Evolutionary conservation across 2,888 invertebrate genomes (phyloP).

Genomic region (Drosophila limbata): DNA sequence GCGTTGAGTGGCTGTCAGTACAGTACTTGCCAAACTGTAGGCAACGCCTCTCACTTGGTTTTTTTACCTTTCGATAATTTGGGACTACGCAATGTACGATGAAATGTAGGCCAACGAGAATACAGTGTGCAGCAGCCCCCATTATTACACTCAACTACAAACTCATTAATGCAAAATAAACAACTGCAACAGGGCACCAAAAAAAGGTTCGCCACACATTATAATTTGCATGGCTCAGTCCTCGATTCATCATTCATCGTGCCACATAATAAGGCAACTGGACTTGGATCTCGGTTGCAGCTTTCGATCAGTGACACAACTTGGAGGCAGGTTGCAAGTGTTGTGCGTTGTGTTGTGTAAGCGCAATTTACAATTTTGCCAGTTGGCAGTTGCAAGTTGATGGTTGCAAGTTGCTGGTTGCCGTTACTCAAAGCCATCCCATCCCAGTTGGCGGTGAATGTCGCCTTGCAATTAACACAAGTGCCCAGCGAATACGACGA

Average conservation of each 20-base stretch:
- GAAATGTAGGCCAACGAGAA: conserved; percentile 45
- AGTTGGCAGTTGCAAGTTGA: conserved; percentile 43
- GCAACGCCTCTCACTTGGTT: conserved; percentile 19
- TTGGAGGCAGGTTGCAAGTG: conserved; percentile 32
- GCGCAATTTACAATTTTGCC: conserved; percentile 55
- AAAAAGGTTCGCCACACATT: conserved; percentile 51
- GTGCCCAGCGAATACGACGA: conserved; percentile 67
- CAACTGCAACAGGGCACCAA: conserved; percentile 53
- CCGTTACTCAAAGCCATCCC: conserved; percentile 51
- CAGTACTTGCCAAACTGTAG: conserved; percentile 58
- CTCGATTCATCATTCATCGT: conserved; percentile 41
- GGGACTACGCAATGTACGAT: conserved; percentile 6
- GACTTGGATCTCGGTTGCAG: conserved; percentile 31
- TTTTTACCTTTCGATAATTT: conserved; percentile 54
- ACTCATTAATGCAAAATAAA: conserved; percentile 76
- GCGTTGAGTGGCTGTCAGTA: conserved; percentile 33
- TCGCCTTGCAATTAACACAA: conserved; percentile 84
- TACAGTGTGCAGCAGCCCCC: conserved; percentile 26
- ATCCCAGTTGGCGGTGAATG: conserved; percentile 70
- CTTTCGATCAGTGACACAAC: conserved; percentile 63
- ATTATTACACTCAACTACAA: conserved; percentile 77
- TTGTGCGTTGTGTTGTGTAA: conserved; percentile 34
- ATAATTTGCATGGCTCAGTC: conserved; percentile 65
- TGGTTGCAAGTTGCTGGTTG: conserved; percentile 23
- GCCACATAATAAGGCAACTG: conserved; percentile 54